Evolutionary conservation across 2,888 invertebrate genomes (phyloP).

Genomic region (Drosophila macrospina): DNA sequence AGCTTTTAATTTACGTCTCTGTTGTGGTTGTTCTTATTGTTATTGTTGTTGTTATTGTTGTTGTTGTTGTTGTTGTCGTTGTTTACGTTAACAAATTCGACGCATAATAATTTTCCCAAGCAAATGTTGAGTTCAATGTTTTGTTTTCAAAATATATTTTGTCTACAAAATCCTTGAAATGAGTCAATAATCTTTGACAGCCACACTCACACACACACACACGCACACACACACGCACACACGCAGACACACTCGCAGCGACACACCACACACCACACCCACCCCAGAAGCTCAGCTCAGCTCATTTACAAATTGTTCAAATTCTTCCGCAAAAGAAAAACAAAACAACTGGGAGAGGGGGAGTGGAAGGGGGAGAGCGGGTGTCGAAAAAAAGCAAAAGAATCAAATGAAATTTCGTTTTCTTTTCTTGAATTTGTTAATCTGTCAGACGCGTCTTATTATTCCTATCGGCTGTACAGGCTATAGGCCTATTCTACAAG

Average conservation of each 20-base stretch:
- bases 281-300: neutral
- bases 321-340: slow-evolving; percentile 72
- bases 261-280: slow-evolving; percentile 19
- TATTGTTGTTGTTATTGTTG: neutral
- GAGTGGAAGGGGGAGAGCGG: too few species aligned
- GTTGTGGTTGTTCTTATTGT: neutral
- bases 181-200: slow-evolving; percentile 66
- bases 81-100: slow-evolving; percentile 59
- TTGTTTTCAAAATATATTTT: slow-evolving; percentile 66
- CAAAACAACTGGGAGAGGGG: slow-evolving; percentile 10
- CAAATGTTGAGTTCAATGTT: slow-evolving; percentile 66
- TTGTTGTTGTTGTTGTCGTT: slow-evolving; percentile 21
- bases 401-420: slow-evolving; percentile 47
- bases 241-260: neutral
- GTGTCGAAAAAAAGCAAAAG: slow-evolving; percentile 11
- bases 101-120: slow-evolving; percentile 44
- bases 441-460: slow-evolving; percentile 47
- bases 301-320: slow-evolving; percentile 74
- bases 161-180: slow-evolving; percentile 71
- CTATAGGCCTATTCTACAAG: slow-evolving; percentile 65
- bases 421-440: slow-evolving; percentile 38
- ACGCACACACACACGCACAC: slow-evolving; percentile 13
- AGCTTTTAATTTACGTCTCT: slow-evolving; percentile 23
- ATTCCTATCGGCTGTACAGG: slow-evolving; percentile 35
- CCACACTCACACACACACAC: slow-evolving; percentile 6